A percentile compares a stretch with the other conserved stretches of the same genome.
Conservation (phyloP, 2,113 vertebrate species). For the Campylorhamphus procurvoides region DNA sequence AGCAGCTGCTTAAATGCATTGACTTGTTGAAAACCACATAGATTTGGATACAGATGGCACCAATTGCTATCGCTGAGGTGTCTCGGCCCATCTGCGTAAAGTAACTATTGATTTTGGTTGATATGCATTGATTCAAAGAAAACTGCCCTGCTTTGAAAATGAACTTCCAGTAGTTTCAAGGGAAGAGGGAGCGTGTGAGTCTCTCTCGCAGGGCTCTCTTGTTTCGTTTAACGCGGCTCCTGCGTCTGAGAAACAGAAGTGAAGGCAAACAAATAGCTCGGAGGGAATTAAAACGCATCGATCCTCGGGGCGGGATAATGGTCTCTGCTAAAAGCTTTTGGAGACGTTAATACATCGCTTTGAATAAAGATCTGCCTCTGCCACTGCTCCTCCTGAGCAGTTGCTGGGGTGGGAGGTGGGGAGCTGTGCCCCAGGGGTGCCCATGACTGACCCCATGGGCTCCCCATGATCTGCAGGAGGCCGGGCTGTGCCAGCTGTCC, state of each 20-base stretch:
- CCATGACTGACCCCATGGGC: rapidly evolving
- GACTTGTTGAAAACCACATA: conserved; percentile 58
- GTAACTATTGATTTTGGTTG: conserved; percentile 78
- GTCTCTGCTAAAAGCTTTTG: conserved; percentile 73
- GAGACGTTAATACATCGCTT: conserved; percentile 25
- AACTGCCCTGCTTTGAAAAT: conserved; percentile 78
- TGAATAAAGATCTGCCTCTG: conserved; percentile 55
- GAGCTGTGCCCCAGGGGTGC: not conserved
- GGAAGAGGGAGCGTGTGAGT: not conserved
- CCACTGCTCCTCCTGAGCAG: not conserved
- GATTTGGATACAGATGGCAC: conserved; percentile 64
- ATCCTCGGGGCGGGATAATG: conserved; percentile 70
- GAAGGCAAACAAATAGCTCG: conserved; percentile 74
- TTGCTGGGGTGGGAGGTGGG: not conserved
- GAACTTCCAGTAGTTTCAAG: conserved; percentile 75
- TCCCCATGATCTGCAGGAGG: not conserved
- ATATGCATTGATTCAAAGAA: conserved; percentile 79
- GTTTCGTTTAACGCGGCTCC: conserved; percentile 60
- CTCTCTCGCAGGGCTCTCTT: conserved; percentile 51
- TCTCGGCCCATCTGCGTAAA: conserved; percentile 69
- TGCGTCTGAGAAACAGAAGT: conserved; percentile 39
- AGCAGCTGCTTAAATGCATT: conserved; percentile 63
- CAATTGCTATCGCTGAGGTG: conserved; percentile 57
- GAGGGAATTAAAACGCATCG: conserved; percentile 78
- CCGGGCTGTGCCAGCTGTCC: not conserved